Evolutionary conservation across 2,113 vertebrate genomes (phyloP).

Genomic region (Silurus meridionalis): DNA sequence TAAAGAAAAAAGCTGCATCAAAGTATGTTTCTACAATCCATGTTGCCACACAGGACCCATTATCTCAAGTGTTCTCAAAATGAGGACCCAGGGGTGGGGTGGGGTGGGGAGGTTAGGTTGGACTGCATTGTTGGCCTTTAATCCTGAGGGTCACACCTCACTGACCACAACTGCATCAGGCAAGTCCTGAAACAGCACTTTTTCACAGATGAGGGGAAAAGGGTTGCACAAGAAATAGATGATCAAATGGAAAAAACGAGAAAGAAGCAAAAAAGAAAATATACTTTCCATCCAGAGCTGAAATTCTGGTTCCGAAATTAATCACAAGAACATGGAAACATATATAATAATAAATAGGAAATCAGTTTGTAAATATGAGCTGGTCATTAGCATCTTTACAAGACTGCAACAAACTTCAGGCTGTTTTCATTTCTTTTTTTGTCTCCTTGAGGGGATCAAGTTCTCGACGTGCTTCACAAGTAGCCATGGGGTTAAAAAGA

Average conservation of each 20-base stretch:
- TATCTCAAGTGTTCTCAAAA: background rate
- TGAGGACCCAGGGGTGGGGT: background rate
- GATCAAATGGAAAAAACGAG: background rate
- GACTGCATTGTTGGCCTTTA: conserved; percentile 11
- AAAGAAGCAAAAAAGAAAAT: background rate
- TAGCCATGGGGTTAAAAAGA: background rate
- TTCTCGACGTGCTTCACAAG: conserved; percentile 6
- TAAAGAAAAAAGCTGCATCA: background rate
- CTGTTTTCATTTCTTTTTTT: background rate
- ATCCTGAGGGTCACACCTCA: conserved; percentile 8
- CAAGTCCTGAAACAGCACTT: conserved; percentile 18
- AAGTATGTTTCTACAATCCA: background rate
- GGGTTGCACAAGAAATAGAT: background rate
- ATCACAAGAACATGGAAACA: background rate
- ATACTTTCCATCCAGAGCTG: background rate
- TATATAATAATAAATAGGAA: background rate
- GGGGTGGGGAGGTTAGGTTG: too few relatives aligned
- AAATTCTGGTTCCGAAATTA: background rate
- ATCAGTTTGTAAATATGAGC: background rate
- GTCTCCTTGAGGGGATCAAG: background rate
- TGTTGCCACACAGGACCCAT: background rate
- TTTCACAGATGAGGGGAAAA: background rate
- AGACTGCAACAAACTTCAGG: background rate
- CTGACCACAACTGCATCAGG: background rate
- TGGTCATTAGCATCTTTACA: background rate